These are phyloP conservation scores for Corydoras sp. DNA, from an alignment of 2,113 vertebrate genomes.

Conservation along the genomic window DNA sequence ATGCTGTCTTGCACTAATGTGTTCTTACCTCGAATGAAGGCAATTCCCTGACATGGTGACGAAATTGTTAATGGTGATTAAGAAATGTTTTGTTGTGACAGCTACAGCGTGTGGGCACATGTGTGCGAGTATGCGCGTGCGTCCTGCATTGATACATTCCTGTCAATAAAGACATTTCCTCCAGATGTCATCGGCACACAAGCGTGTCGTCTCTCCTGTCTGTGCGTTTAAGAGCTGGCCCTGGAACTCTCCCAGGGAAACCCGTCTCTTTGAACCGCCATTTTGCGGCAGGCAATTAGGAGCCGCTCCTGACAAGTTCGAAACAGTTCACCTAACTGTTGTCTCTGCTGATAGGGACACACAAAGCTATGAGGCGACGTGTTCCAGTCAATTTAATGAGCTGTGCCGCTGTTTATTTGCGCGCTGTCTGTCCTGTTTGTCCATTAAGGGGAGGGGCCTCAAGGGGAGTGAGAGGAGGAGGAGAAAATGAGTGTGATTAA, in stretches of 20 bases:
- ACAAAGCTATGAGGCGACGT: slow-evolving; percentile 60
- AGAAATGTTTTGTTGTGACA: slow-evolving; percentile 66
- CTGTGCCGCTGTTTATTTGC: slow-evolving; percentile 66
- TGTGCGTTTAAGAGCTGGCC: slow-evolving; percentile 67
- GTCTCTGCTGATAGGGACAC: slow-evolving; percentile 75
- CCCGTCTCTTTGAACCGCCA: slow-evolving; percentile 76
- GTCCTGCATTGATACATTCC: slow-evolving; percentile 64
- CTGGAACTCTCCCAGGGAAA: slow-evolving; percentile 73
- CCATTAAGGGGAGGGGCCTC: slow-evolving; percentile 53
- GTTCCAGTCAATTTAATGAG: slow-evolving; percentile 78
- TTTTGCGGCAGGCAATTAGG: slow-evolving; percentile 74
- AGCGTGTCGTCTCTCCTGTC: slow-evolving; percentile 73
- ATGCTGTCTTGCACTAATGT: slow-evolving; percentile 25
- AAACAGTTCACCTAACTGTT: slow-evolving; percentile 76
- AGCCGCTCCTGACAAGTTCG: slow-evolving; percentile 76
- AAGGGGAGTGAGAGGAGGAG: slow-evolving; percentile 24
- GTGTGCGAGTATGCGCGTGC: slow-evolving; percentile 9
- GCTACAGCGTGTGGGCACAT: slow-evolving; percentile 44
- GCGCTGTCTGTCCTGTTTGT: slow-evolving; percentile 69
- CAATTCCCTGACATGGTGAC: slow-evolving; percentile 60
- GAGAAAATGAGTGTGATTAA: slow-evolving; percentile 44
- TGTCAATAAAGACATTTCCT: slow-evolving; percentile 81
- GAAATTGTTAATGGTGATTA: slow-evolving; percentile 74
- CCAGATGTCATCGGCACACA: slow-evolving; percentile 74
- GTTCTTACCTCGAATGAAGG: slow-evolving; percentile 14